These are phyloP conservation scores for Rhizoglyphus robini DNA, from an alignment of 1,140 invertebrate species.

Conservation along the genomic window DNA sequence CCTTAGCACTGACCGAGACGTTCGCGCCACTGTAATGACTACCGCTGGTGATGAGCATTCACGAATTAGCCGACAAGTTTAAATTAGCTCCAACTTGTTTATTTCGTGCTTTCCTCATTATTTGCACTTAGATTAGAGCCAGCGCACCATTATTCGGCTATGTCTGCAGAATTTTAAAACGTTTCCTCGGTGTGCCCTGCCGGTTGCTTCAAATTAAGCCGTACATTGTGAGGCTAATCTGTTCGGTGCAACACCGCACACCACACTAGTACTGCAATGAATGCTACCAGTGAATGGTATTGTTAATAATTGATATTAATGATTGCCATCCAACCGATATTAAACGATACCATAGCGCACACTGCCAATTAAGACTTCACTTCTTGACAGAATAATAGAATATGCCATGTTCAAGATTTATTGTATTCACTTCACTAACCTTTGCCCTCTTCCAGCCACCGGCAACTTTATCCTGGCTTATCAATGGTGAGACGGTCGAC, in stretches of 20 bases:
- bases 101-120: not conserved
- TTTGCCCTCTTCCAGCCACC: not conserved
- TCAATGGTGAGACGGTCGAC: not conserved
- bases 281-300: not conserved
- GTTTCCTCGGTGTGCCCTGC: no score
- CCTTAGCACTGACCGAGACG: not conserved
- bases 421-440: no score
- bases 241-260: not conserved
- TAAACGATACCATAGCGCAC: no score
- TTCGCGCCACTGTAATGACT: no score
- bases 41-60: not conserved
- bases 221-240: not conserved
- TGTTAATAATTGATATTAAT: slow-evolving; percentile 12
- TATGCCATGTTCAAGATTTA: no score
- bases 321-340: no score
- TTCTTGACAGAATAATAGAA: no score
- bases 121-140: not conserved
- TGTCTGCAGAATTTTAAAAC: slow-evolving; percentile 15
- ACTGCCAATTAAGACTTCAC: not conserved
- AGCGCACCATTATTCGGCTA: not conserved
- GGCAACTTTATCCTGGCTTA: slow-evolving; percentile 1
- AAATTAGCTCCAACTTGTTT: slow-evolving; percentile 1
- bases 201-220: no score
- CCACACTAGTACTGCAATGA: not conserved
- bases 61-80: slow-evolving; percentile 8